These are phyloP conservation scores for Echinops telfairi DNA, from an alignment of 2,113 vertebrate genomes.

Conservation along the genomic window DNA sequence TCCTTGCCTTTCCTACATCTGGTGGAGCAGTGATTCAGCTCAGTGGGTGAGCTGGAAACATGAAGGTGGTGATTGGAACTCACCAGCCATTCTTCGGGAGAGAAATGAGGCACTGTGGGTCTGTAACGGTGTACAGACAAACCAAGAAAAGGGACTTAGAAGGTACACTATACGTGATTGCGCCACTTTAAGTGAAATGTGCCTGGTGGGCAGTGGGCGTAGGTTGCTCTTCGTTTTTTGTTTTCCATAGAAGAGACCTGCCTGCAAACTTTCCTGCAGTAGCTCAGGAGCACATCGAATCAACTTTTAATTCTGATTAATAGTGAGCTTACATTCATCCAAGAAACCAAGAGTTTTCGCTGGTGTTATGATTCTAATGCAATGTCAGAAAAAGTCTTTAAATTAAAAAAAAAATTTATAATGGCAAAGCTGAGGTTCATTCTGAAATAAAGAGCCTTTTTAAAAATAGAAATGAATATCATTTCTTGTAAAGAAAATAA, in stretches of 20 bases:
- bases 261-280: no score
- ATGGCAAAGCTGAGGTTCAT: not conserved
- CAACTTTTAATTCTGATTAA: not conserved
- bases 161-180: not conserved
- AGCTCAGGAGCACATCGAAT: not conserved
- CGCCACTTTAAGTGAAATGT: not conserved
- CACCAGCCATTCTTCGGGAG: not conserved
- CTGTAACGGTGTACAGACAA: no score
- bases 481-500: slow-evolving; percentile 3
- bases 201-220: not conserved
- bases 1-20: no score
- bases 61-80: not conserved
- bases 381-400: not conserved
- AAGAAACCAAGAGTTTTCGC: not conserved
- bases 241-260: no score
- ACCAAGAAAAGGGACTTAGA: no score
- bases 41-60: not conserved
- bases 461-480: slow-evolving; percentile 42
- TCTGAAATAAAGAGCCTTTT: not conserved
- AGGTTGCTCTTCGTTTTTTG: not conserved
- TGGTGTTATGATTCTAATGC: not conserved
- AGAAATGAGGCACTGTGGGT: not conserved
- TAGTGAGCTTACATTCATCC: not conserved
- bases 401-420: not conserved
- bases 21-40: not conserved